phyloP scores from a whole-genome alignment of 2,888 invertebrate species.

The Baccha elongata region DNA sequence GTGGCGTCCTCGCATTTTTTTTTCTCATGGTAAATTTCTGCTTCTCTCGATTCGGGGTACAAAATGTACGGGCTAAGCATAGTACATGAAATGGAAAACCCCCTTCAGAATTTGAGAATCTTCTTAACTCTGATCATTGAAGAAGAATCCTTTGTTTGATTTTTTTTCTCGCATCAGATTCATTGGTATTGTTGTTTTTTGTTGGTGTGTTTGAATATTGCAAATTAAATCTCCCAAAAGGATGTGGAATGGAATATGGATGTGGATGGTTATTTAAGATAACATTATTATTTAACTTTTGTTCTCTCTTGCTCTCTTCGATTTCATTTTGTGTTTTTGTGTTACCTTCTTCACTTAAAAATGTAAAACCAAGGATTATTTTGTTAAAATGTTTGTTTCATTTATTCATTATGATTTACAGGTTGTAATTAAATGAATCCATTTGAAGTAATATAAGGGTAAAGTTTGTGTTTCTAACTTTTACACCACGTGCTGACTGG shows the following conservation, averaged over 20 bases:
- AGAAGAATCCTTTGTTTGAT: constrained; percentile 70
- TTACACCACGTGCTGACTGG: constrained; percentile 60
- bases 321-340: background rate
- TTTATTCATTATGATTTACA: constrained; percentile 59
- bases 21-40: constrained; percentile 40
- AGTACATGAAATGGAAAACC: constrained; percentile 17
- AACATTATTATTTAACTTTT: constrained; percentile 45
- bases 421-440: constrained; percentile 71
- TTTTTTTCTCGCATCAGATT: constrained; percentile 30
- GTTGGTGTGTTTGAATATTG: constrained; percentile 62
- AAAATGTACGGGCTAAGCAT: constrained; percentile 8
- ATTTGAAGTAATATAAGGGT: constrained; percentile 44
- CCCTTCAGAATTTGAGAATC: background rate
- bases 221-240: constrained; percentile 58
- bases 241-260: constrained; percentile 27
- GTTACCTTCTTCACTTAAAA: constrained; percentile 41
- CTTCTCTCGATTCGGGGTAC: constrained; percentile 45
- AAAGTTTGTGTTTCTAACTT: constrained; percentile 64
- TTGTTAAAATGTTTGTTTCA: constrained; percentile 38
- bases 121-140: constrained; percentile 40
- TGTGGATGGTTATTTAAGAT: constrained; percentile 46
- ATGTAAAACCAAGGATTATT: constrained; percentile 30
- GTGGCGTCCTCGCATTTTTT: constrained; percentile 13
- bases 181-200: constrained; percentile 44
- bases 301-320: constrained; percentile 43